Evolutionary conservation across 2,888 invertebrate species (phyloP), one percentile per base, ranked within the genome.

Genomic region (Scaptomyza parva): DNA sequence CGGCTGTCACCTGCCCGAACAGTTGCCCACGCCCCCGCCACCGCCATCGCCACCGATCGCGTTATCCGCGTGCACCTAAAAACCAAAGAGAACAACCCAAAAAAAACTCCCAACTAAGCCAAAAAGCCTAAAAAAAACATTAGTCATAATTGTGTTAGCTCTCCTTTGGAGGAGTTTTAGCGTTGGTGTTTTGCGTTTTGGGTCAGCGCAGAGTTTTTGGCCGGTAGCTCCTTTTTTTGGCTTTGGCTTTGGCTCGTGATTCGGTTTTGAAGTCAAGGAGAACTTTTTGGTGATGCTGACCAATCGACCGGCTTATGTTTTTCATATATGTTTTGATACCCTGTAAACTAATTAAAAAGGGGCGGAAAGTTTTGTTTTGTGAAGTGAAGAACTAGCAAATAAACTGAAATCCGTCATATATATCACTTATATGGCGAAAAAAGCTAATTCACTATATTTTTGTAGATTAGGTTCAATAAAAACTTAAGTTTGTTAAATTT

Each of bases 221-320:
- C 22, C 22, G 3, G 22, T 59, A 37, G 78, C 85, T 86, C 81
- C 81, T 84, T 81, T 70, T 65, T 71, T 65, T 63, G 67, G 61
- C 77, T 74, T 64, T 74, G 74, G 64, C 69, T 81, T 58, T 66
- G 71, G 64, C 70, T 86, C 87, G 87, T 85, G 86, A 81, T 87
- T 65, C 75, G 69, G 70, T 69, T 87, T 85, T 84, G 79, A 82
- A 84, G 88, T 84, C 83, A 84, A 84, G 83, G 83, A 85, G 88
- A 84, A 77, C 82, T 66, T 59, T 70, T 52, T 30, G 59, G 2
- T 35, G 58, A 11, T 24, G 65, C 60, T 70, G 62, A 60, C 69
- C 69, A 52, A 40, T 41, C 48, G 78, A 86, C 87, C 85, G 87
- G 76, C 76, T 76, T 48, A n/a, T n/a, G n/a, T n/a, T 71, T 48